phyloP scores from a whole-genome alignment of 2,888 invertebrate species.

The Amorpha juglandis region DNA sequence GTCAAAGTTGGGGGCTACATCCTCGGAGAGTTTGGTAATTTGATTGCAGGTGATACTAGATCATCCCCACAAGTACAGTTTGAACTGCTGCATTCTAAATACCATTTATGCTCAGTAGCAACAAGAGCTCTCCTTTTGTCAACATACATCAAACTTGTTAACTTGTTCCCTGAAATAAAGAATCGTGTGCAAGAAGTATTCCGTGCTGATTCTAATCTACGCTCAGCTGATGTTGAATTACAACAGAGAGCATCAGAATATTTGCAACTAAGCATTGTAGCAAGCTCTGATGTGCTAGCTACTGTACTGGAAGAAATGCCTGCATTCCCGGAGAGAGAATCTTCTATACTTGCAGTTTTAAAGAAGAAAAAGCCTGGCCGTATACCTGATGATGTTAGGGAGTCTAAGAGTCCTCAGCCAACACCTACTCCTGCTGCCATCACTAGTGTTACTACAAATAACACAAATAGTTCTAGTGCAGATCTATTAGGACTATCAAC shows the following conservation, averaged over 20 bases:
- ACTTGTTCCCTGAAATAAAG: constrained; percentile 99
- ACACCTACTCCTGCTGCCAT: constrained; percentile 71
- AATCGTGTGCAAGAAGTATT: constrained; percentile 97
- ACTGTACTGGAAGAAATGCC: constrained; percentile 99
- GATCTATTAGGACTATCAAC: constrained; percentile 95
- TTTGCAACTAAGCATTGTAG: constrained; percentile 96
- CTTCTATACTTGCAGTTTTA: constrained; percentile 97
- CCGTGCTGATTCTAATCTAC: constrained; percentile 96
- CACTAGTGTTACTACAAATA: constrained; percentile 78
- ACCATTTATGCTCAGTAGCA: constrained; percentile 98
- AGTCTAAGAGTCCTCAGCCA: constrained; percentile 90
- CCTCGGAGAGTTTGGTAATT: constrained; percentile 99
- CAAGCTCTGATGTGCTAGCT: constrained; percentile 98
- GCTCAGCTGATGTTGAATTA: constrained; percentile 98
- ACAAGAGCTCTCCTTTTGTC: constrained; percentile 98
- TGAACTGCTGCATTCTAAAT: constrained; percentile 98
- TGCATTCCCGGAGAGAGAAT: constrained; percentile 99
- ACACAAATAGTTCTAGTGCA: constrained; percentile 86
- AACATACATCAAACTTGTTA: constrained; percentile 99
- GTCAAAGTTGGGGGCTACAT: constrained; percentile 99
- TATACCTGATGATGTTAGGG: constrained; percentile 94
- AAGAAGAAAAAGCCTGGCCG: constrained; percentile 99
- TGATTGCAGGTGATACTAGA: constrained; percentile 99
- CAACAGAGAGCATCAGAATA: constrained; percentile 99
- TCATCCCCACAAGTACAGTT: constrained; percentile 99